A percentile compares a stretch with the other conserved stretches of the same genome.
phyloP scores from a whole-genome alignment of 2,113 vertebrate species.

The Butorides virescens region DNA sequence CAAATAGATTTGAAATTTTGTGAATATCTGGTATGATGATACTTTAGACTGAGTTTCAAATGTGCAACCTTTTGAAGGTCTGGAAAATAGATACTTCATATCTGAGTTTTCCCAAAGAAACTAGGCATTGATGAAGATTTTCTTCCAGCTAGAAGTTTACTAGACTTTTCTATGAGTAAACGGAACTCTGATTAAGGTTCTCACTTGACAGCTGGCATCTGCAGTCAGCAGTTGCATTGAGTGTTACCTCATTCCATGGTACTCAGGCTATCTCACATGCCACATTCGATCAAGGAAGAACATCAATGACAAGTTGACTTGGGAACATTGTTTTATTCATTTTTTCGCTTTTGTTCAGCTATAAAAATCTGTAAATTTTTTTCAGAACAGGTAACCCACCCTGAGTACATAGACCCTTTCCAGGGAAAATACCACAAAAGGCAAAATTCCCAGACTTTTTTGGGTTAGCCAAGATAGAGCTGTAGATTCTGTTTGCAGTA shows the following conservation, averaged over 20 bases:
- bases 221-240: background rate
- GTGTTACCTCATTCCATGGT: background rate
- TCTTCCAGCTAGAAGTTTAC: background rate
- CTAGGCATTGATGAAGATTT: background rate
- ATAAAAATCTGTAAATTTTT: background rate
- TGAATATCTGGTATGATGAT: background rate
- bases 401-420: background rate
- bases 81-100: background rate
- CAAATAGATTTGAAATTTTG: background rate
- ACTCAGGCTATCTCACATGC: background rate
- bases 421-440: background rate
- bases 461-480: background rate
- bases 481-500: background rate
- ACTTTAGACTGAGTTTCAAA: background rate
- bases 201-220: background rate
- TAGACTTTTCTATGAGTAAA: background rate
- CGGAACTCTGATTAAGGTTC: background rate
- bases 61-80: background rate
- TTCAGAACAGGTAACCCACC: background rate
- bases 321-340: background rate
- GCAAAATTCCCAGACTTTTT: background rate
- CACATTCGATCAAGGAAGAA: background rate
- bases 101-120: background rate
- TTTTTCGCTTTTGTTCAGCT: background rate
- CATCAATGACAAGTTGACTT: background rate